phyloP scores from a whole-genome alignment of 2,113 vertebrate species.

The Castor canadensis region DNA sequence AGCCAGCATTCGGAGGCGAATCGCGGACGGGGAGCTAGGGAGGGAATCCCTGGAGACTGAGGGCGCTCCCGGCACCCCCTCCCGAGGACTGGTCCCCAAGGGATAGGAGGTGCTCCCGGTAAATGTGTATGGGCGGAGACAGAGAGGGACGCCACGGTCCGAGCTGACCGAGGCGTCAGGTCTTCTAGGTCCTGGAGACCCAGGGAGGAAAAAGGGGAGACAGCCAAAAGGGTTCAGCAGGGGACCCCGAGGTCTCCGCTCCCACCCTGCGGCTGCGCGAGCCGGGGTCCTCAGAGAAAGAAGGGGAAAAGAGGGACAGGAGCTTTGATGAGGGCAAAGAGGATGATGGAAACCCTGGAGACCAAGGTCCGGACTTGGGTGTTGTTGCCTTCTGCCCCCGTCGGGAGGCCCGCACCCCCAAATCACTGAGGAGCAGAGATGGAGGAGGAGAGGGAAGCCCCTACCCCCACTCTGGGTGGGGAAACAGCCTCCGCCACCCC shows the following conservation, averaged over 20 bases:
- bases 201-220: background rate
- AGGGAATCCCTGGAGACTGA: slow-evolving; percentile 8
- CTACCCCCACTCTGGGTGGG: slow-evolving; percentile 66
- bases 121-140: background rate
- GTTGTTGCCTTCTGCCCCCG: background rate
- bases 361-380: background rate
- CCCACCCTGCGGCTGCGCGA: background rate
- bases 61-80: slow-evolving; percentile 19
- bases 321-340: background rate
- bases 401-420: background rate
- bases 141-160: background rate
- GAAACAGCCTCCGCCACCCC: slow-evolving; percentile 62
- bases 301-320: background rate
- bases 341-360: background rate
- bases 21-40: background rate
- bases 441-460: slow-evolving; percentile 20
- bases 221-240: background rate
- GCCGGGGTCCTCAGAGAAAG: background rate
- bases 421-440: background rate
- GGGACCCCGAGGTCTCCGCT: background rate
- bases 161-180: background rate
- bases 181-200: background rate
- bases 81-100: background rate
- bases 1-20: background rate
- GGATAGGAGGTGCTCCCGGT: slow-evolving; percentile 17